Evolutionary conservation across 1,140 invertebrate species (phyloP).

Genomic region (Drosophila novamexicana): DNA sequence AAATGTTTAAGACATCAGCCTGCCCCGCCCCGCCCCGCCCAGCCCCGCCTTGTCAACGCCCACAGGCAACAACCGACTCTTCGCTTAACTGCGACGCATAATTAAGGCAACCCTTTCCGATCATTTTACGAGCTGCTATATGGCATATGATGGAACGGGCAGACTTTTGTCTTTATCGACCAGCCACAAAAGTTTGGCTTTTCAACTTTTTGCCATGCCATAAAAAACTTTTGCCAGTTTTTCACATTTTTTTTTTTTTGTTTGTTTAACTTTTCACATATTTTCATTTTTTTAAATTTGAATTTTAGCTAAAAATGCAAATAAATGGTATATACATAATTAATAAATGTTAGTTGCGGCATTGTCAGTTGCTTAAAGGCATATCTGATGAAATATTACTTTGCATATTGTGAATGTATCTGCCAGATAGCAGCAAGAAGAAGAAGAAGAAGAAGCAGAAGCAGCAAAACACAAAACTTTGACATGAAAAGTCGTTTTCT

Average conservation of each 20-base stretch:
- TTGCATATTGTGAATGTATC: constrained; percentile 33
- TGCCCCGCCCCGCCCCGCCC: neutral
- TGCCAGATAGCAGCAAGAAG: constrained; percentile 23
- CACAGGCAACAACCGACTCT: neutral
- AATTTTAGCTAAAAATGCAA: constrained; percentile 19
- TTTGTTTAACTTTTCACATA: neutral
- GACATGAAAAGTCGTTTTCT: constrained; percentile 65
- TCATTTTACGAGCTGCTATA: constrained; percentile 14
- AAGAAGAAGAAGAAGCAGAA: neutral
- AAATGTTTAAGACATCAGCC: constrained; percentile 34
- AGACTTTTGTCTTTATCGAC: constrained; percentile 31
- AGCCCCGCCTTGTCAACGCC: neutral
- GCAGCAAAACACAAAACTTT: constrained; percentile 13
- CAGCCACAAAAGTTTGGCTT: constrained; percentile 49
- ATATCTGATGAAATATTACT: constrained; percentile 62
- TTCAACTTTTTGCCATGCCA: constrained; percentile 24
- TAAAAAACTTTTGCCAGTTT: constrained; percentile 28
- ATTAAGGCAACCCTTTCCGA: constrained; percentile 36
- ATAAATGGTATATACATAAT: constrained; percentile 49
- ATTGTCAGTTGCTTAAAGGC: constrained; percentile 41
- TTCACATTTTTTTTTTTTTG: neutral
- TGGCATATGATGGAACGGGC: constrained; percentile 8
- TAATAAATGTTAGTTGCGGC: constrained; percentile 64
- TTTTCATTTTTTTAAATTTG: constrained; percentile 18
- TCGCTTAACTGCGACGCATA: constrained; percentile 26